A percentile compares a stretch with the other conserved stretches of the same genome.
phyloP scores from a whole-genome alignment of 2,888 invertebrate species.

The Eumacrocentrus americanus region DNA sequence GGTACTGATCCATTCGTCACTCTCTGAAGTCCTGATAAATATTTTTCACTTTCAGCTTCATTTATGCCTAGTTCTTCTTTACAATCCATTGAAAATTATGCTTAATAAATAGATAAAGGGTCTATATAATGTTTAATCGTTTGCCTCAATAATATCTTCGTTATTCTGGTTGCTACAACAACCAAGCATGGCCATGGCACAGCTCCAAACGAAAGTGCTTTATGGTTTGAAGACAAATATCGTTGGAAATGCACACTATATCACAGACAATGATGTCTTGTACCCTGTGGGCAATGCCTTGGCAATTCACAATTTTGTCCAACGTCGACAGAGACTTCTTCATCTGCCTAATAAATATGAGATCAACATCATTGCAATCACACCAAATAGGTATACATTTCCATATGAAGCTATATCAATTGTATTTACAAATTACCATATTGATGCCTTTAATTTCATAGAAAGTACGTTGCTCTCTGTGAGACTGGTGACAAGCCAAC shows the following conservation, averaged over 20 bases:
- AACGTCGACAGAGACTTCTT: conserved; percentile 76
- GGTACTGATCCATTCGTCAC: conserved; percentile 66
- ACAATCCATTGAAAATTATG: background rate
- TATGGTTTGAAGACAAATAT: conserved; percentile 71
- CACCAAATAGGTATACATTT: conserved; percentile 78
- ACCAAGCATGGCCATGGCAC: conserved; percentile 59
- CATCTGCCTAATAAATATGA: conserved; percentile 72
- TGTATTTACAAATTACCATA: too few relatives aligned
- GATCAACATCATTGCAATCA: conserved; percentile 69
- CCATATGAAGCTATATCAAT: too few relatives aligned
- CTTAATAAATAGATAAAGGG: too few relatives aligned
- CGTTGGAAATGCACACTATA: conserved; percentile 74
- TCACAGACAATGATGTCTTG: conserved; percentile 76
- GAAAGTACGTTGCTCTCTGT: conserved; percentile 71
- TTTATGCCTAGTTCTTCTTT: background rate
- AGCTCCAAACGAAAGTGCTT: conserved; percentile 68
- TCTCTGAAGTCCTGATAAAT: conserved; percentile 64
- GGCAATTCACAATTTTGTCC: conserved; percentile 74
- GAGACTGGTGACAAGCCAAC: conserved; percentile 71
- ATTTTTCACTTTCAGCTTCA: background rate
- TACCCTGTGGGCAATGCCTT: conserved; percentile 82
- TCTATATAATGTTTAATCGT: too few relatives aligned
- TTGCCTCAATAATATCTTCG: background rate
- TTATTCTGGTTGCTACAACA: too few relatives aligned
- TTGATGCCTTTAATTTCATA: conserved; percentile 50